phyloP scores from a whole-genome alignment of 2,888 invertebrate genomes.

The Pristionchus maxplancki region DNA sequence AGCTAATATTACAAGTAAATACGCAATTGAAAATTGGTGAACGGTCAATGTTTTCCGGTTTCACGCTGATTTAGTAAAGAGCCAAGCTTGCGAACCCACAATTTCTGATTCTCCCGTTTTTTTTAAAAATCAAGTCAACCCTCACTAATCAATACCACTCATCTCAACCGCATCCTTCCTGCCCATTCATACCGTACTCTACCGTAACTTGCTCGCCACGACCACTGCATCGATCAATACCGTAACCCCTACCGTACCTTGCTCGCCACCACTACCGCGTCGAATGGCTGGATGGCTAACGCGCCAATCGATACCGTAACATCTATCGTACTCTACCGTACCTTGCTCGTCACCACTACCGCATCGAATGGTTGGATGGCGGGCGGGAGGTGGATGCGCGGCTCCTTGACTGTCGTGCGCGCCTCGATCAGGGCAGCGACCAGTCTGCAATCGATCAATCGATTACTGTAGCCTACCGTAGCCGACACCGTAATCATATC shows the following conservation, averaged over 20 bases:
- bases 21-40: too few relatives aligned
- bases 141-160: not conserved
- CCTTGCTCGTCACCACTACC: constrained; percentile 66
- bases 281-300: constrained; percentile 71
- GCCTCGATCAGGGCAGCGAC: constrained; percentile 64
- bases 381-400: constrained; percentile 67
- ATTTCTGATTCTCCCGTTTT: not conserved
- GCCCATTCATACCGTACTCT: too few relatives aligned
- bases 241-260: constrained; percentile 53
- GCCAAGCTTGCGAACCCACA: too few relatives aligned
- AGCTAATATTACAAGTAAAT: too few relatives aligned
- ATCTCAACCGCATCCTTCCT: not conserved
- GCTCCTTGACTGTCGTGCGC: constrained; percentile 56
- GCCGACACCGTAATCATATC: too few relatives aligned
- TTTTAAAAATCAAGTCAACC: not conserved
- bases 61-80: too few relatives aligned
- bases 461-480: not conserved
- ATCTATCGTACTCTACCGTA: constrained; percentile 47
- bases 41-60: too few relatives aligned
- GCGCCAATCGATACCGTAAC: too few relatives aligned
- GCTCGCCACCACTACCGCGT: too few relatives aligned
- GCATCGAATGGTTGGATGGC: constrained; percentile 71
- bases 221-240: too few relatives aligned
- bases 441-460: constrained; percentile 49
- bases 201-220: too few relatives aligned